Percentiles rank a stretch among this genome's conserved stretches.
Evolutionary conservation across 2,113 vertebrate genomes (phyloP).

Genomic region (Siphamia tubifer): DNA sequence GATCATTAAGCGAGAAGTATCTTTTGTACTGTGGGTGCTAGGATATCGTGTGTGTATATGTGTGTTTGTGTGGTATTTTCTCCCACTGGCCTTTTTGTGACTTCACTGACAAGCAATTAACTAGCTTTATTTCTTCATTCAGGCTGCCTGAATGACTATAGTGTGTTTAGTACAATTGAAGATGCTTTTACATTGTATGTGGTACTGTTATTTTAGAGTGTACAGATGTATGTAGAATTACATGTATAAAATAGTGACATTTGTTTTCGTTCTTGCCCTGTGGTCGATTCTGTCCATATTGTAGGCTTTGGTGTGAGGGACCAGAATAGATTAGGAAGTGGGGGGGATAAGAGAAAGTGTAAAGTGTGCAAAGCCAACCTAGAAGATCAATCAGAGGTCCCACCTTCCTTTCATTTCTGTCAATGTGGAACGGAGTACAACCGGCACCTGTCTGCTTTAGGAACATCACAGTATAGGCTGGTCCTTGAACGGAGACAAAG

Average conservation of each 20-base stretch:
- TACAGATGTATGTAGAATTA: background rate
- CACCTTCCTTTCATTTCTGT: conserved; percentile 43
- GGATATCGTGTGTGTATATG: background rate
- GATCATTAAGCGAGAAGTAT: no score
- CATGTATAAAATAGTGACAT: background rate
- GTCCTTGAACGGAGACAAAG: conserved; percentile 12
- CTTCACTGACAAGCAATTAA: background rate
- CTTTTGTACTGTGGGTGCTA: no score
- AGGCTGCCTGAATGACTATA: background rate
- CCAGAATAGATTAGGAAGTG: conserved; percentile 14
- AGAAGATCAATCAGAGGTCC: conserved; percentile 41
- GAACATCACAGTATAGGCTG: conserved; percentile 4
- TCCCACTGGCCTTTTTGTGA: background rate
- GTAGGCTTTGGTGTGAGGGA: background rate
- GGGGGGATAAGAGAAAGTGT: background rate
- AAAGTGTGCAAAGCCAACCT: background rate
- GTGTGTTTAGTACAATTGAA: background rate
- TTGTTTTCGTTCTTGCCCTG: background rate
- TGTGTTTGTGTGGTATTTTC: background rate
- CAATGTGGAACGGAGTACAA: conserved; percentile 22
- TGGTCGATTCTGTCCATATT: background rate
- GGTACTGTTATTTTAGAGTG: background rate
- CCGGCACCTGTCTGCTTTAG: conserved; percentile 16
- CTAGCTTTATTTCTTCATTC: background rate
- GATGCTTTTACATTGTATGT: background rate